Base-by-base conservation (phyloP, 1,140 invertebrate genomes). In the Drosophila kurseongensis region DNA sequence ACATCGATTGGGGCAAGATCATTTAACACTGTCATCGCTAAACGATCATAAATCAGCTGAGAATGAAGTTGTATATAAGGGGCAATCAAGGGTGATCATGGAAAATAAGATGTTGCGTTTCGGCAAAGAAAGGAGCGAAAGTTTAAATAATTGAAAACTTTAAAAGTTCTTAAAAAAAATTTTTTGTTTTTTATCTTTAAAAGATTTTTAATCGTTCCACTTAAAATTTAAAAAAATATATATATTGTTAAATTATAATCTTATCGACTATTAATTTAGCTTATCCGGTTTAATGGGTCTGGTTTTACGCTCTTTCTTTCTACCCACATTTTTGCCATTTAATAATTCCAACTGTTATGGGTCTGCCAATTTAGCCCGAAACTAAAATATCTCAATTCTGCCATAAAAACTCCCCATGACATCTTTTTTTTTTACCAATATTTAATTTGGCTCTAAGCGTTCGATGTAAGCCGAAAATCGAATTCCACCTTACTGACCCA, bases 401-500 rank as follows among this genome's bases (percentile, higher is more conserved):
- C 61, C 72, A 76, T 86, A 78, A 86, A 75, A 67, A 68, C 82
- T 69, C 82, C 58, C 69, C 82, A 82, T 67, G 82, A 75, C 69
- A 78, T 82, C 65, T 86, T 60, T 78, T 60, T 60, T 69, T 68
- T 76, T 60, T 81, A 67, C 55, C 66, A 72, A 71, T 72, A 72
- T 72, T 86, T 86, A 86, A 88, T 85, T 85, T 88, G 47, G 75
- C 82, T 78, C 68, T 75, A 51, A 85, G 79, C 81, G 83, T 84
- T 84, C 81, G 51, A 77, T 77, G 55, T 65, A 55, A 85, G 66
- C 59, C 42, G 66, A 86, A 80, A 72, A 82, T 75, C 84, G 78
- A 72, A 88, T 75, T 82, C 83, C 82, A 86, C 83, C 82, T 88
- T 86, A 88, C 83, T 86, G 82, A 86, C 82, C 82, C 83, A 86